Evolutionary conservation across 2,113 vertebrate genomes (phyloP).

Genomic region (Athene noctua): DNA sequence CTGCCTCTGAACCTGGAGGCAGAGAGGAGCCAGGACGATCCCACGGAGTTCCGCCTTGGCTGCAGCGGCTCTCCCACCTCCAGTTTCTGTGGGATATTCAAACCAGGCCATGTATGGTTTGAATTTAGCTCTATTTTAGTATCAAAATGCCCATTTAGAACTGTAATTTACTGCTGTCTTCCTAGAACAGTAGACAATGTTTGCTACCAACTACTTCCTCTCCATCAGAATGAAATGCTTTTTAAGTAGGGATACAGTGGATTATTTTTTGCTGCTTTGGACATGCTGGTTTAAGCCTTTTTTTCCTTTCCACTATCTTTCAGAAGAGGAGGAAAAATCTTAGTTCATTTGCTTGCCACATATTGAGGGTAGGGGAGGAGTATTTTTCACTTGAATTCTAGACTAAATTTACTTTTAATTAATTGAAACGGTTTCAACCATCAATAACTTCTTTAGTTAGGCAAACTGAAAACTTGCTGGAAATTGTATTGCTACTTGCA

Average conservation of each 20-base stretch:
- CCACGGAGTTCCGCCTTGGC: background rate
- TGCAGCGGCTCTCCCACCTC: conserved; percentile 1
- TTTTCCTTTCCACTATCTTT: background rate
- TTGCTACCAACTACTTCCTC: conserved; percentile 27
- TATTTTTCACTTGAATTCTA: background rate
- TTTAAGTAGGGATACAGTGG: background rate
- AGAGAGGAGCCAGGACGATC: background rate
- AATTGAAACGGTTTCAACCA: background rate
- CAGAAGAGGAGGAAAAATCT: background rate
- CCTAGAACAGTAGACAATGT: background rate
- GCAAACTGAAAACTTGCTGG: background rate
- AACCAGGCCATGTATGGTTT: background rate
- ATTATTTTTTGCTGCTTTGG: background rate
- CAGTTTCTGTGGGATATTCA: background rate
- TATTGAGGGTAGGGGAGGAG: background rate
- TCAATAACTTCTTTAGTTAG: background rate
- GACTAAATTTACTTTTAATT: background rate
- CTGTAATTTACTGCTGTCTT: conserved; percentile 47
- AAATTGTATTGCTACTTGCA: background rate
- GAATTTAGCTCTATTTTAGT: conserved; percentile 45
- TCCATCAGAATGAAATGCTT: background rate
- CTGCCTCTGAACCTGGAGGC: background rate
- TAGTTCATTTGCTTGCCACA: background rate
- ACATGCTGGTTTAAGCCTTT: background rate
- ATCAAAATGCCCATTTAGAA: background rate